Base-by-base conservation (phyloP, 2,888 invertebrate species). In the Sisyra nigra region DNA sequence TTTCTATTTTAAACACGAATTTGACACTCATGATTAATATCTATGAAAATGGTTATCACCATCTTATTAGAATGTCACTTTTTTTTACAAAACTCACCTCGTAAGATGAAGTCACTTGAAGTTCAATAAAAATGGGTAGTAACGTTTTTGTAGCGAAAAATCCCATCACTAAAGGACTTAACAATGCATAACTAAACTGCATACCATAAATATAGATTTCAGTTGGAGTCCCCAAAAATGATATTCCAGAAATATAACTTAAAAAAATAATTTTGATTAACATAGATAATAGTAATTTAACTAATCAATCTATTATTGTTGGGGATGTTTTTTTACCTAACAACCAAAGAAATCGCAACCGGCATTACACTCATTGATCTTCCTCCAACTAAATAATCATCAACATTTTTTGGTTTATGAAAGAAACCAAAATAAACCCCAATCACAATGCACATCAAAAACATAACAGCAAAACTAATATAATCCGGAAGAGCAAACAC, bases 351-450 rank as follows among this genome's bases (percentile, higher is more conserved):
- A 71, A 89, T 72, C 24, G 86, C 73, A 43, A 89, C 80, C 3
- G 89, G 89, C 56, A 89, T 68, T 14, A 80, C 75, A 54, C 76
- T 73, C 85, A 89, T 85, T 53, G 77, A 78, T 51, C 86, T 70
- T 44, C 83, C 82, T 14, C 86, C 88, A 44, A 88, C 75, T 41
- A 89, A 68, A 56, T 88, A 87, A 55, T 81, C 80, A 56, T 74
- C 71, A 2, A 77, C 68, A 4, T 66, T 68, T 1, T 65, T 65
- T 41, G 73, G 69, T 47, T 75, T 74, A 56, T 78, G 76, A 57
- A 77, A 68, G 49, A 83, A 76, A 1, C 83, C 87, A 63, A 82
- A 88, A 57, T 83, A 85, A n/a, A 88, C 61, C 1, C 89, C 89
- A 35, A 89, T 80, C 9, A 71, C 63, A 1, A 85, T 77, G 60